Percentiles rank a stretch among this genome's conserved stretches.
These are phyloP conservation scores for Synanthedon tipuliformis DNA, from an alignment of 2,888 invertebrate genomes.

Conservation along the genomic window DNA sequence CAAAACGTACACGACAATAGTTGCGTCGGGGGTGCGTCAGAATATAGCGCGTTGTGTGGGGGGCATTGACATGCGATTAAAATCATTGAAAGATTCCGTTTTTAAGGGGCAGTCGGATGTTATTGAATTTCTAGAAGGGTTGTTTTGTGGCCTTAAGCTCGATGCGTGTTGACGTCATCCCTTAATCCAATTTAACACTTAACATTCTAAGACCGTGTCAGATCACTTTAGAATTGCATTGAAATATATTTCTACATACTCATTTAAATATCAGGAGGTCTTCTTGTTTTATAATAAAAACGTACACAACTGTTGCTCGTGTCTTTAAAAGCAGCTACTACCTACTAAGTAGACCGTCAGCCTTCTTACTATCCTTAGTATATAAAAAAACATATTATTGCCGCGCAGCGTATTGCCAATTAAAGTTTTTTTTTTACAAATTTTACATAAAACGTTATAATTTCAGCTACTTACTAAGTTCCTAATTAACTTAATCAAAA, in stretches of 20 bases:
- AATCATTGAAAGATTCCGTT: conserved; percentile 57
- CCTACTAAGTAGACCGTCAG: no score
- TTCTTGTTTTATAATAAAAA: no score
- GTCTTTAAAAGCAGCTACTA: no score
- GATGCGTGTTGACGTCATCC: not conserved
- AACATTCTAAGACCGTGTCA: not conserved
- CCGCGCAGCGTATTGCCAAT: no score
- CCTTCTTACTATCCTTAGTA: no score
- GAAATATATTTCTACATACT: not conserved
- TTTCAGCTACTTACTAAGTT: no score
- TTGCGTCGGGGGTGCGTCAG: conserved; percentile 61
- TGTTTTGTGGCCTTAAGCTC: conserved; percentile 17
- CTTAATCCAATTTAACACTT: not conserved
- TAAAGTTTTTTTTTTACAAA: no score
- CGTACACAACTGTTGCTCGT: no score
- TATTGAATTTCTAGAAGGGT: conserved; percentile 41
- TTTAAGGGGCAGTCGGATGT: conserved; percentile 27
- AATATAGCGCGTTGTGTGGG: conserved; percentile 25
- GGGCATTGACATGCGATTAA: conserved; percentile 59
- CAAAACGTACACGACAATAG: conserved; percentile 50
- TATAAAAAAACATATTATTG: no score
- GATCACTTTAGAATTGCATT: not conserved
- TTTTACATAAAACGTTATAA: no score
- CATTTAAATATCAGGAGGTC: not conserved
- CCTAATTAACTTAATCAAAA: no score